Conservation (phyloP, 2,888 invertebrate genomes). For the Nomada lathburiana region DNA sequence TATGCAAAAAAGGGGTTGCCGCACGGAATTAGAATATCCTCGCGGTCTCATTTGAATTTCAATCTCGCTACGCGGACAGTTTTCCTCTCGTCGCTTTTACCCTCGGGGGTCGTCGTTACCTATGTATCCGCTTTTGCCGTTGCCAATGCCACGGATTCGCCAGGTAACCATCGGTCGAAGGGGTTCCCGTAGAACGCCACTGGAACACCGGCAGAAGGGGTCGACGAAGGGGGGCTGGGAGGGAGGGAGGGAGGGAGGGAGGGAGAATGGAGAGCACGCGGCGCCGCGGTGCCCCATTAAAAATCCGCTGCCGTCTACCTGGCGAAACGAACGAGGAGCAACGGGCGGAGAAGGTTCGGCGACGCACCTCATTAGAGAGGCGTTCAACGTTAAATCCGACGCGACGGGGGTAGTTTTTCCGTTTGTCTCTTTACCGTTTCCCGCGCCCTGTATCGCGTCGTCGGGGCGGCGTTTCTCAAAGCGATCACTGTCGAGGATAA, state of each 20-base stretch:
- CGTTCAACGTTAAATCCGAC: conserved; percentile 77
- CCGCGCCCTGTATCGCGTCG: conserved; percentile 30
- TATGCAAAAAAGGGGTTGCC: conserved; percentile 83
- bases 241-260: conserved; percentile 7
- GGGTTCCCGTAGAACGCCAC: conserved; percentile 63
- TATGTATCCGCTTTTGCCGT: conserved; percentile 66
- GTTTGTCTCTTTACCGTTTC: not conserved
- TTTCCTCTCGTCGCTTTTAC: conserved; percentile 66
- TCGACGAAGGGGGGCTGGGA: conserved; percentile 2
- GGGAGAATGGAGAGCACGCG: conserved; percentile 64
- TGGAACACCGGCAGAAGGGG: conserved; percentile 1
- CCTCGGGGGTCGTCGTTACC: conserved; percentile 55
- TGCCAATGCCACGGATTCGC: conserved; percentile 66
- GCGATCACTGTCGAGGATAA: conserved; percentile 46
- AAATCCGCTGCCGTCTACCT: conserved; percentile 75
- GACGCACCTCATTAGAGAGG: conserved; percentile 81
- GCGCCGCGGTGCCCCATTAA: conserved; percentile 73
- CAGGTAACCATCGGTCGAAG: conserved; percentile 73
- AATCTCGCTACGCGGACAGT: conserved; percentile 77
- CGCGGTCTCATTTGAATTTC: conserved; percentile 85
- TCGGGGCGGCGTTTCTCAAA: conserved; percentile 38
- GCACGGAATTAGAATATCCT: conserved; percentile 84
- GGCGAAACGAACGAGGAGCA: conserved; percentile 44
- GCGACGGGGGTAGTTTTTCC: conserved; percentile 44
- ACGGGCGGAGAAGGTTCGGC: conserved; percentile 38